Conservation (phyloP, 2,888 invertebrate genomes). For the Marronus borbonicus region DNA sequence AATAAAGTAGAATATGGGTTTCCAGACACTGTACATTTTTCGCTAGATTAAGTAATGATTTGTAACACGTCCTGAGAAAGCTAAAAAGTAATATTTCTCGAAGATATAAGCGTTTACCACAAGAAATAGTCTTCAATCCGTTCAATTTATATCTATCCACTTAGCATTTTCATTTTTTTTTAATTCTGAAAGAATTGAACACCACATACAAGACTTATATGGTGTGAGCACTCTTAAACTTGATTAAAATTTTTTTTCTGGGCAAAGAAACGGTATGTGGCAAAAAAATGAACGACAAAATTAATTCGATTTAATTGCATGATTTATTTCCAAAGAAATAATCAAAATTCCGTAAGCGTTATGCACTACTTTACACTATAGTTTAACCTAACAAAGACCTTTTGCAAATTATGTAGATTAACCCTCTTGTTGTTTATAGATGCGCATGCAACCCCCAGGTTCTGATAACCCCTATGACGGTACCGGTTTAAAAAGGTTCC, state of each 20-base stretch:
- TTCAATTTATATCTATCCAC: too few relatives aligned
- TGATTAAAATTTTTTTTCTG: too few relatives aligned
- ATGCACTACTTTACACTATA: background rate
- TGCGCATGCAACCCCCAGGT: conserved; percentile 80
- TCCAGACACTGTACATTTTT: too few relatives aligned
- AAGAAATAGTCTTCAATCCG: background rate
- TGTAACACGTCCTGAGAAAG: too few relatives aligned
- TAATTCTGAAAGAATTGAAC: background rate
- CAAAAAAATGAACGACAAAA: background rate
- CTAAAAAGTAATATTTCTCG: too few relatives aligned
- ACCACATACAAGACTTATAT: background rate
- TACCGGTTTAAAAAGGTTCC: conserved; percentile 71
- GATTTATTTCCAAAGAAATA: background rate
- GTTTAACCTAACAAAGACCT: background rate
- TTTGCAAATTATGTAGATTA: conserved; percentile 34
- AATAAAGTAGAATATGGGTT: too few relatives aligned
- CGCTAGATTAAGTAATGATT: too few relatives aligned
- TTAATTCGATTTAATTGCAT: conserved; percentile 12
- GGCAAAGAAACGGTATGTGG: background rate
- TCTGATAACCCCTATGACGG: conserved; percentile 75
- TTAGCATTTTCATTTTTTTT: too few relatives aligned
- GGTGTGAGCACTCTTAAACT: background rate
- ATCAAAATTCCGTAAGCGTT: background rate
- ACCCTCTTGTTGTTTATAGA: conserved; percentile 69
- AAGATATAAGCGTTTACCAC: background rate